Evolutionary conservation across 1,140 invertebrate genomes (phyloP), one percentile per base, ranked within the genome.

Genomic region (Zaprionus taronus): DNA sequence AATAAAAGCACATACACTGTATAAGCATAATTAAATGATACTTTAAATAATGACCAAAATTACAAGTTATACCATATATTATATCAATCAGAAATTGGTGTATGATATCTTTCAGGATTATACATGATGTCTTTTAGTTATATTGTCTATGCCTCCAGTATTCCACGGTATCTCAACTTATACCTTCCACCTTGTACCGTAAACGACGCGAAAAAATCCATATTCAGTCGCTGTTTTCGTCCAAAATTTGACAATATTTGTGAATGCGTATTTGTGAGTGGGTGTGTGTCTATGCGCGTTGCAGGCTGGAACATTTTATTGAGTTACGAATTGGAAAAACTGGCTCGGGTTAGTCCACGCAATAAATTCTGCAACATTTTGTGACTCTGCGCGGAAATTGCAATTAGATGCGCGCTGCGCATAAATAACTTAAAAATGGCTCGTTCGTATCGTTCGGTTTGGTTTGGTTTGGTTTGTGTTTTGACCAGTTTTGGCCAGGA

Each of bases 291-390:
- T 31, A 7, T 58, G 56, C 56, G 60, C 28, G 41, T 26, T 36
- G 41, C 34, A 11, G 17, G 15, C 41, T 55, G 70, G 38, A 64
- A 66, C 84, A 79, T 84, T 79, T 81, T 80, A 90, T 89, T 84
- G 84, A 77, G 85, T 89, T 89, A 58, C 51, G 67, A 62, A 65
- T 47, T 73, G 31, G 44, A 55, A 69, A 31, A 57, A 24, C 6
- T 17, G 58, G 9, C 41, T 49, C 49, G 65, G 38, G 9, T 17
- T 26, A 20, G 47, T 51, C 20, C 4, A 17, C 28, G 49, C 67
- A 67, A 84, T 89, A 84, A 87, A 87, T 87, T 89, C 81, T 84
- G 74, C 68, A 89, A 81, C 77, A 87, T 84, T 84, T 90, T 72
- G 76, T 72, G 79, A 84, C 84, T 79, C 72, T 77, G 75, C 76